A percentile compares a stretch with the other conserved stretches of the same genome.
Evolutionary conservation across 1,140 invertebrate genomes (phyloP).

Genomic region (Pseudoatta argentina): DNA sequence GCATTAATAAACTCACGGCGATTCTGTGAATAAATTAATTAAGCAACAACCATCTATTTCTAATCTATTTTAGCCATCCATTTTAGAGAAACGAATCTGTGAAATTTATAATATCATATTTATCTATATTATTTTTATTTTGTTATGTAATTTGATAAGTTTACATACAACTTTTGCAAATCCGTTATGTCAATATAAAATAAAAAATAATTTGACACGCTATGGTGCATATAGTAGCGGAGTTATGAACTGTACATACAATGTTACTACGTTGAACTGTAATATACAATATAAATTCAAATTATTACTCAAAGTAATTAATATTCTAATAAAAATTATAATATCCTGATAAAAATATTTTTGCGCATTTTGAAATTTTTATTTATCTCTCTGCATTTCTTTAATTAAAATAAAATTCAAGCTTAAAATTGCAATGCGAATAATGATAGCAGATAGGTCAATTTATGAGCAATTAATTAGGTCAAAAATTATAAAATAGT

Average conservation of each 20-base stretch:
- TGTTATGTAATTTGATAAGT: neutral
- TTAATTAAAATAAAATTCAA: too few relatives aligned
- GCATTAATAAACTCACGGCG: neutral
- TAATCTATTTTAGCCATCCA: neutral
- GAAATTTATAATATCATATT: neutral
- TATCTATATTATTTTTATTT: neutral
- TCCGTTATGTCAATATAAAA: neutral
- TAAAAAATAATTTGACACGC: conserved; percentile 1
- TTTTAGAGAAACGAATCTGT: neutral
- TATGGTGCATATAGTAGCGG: neutral
- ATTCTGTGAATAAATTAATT: neutral
- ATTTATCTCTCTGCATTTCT: too few relatives aligned
- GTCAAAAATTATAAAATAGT: too few relatives aligned
- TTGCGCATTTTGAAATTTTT: too few relatives aligned
- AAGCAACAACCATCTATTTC: neutral
- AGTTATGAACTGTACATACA: neutral
- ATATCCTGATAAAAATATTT: too few relatives aligned
- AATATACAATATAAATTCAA: neutral
- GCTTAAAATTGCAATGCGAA: too few relatives aligned
- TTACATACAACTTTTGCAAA: neutral
- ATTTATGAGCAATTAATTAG: too few relatives aligned
- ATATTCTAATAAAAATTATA: too few relatives aligned
- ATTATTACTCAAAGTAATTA: too few relatives aligned
- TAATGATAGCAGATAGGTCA: too few relatives aligned
- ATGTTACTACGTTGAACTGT: neutral